Evolutionary conservation across 2,888 invertebrate species (phyloP).

Genomic region (Andrena bicolor): DNA sequence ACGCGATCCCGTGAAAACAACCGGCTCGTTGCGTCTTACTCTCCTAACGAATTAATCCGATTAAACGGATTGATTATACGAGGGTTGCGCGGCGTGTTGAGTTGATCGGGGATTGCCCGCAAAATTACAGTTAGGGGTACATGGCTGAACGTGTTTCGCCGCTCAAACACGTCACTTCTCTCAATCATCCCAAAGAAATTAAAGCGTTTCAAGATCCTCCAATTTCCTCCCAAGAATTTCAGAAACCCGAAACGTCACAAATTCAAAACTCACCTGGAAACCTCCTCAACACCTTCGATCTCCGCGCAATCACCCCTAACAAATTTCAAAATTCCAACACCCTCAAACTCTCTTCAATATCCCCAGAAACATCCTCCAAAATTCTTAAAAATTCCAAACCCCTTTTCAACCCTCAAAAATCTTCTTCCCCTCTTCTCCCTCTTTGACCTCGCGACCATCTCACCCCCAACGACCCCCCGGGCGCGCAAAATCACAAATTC

Average conservation of each 20-base stretch:
- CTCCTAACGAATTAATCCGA: conserved; percentile 63
- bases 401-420: neutral
- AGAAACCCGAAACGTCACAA: neutral
- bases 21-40: conserved; percentile 61
- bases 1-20: conserved; percentile 53
- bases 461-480: neutral
- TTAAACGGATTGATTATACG: conserved; percentile 67
- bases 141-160: conserved; percentile 20
- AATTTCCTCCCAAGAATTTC: too few species aligned
- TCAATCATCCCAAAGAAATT: neutral
- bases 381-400: neutral
- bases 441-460: neutral
- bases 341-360: neutral
- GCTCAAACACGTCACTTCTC: neutral
- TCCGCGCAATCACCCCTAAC: neutral
- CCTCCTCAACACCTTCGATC: neutral
- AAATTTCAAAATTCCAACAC: neutral
- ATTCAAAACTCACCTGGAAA: neutral
- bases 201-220: neutral
- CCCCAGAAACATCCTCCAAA: neutral
- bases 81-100: conserved; percentile 57
- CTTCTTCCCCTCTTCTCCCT: neutral
- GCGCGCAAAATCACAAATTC: conserved; percentile 12
- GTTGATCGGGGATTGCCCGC: conserved; percentile 59
- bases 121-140: conserved; percentile 56